phyloP scores from a whole-genome alignment of 30 jellyfish, hydroid and myxozoan genomes.

The Clytia hemisphaerica region DNA sequence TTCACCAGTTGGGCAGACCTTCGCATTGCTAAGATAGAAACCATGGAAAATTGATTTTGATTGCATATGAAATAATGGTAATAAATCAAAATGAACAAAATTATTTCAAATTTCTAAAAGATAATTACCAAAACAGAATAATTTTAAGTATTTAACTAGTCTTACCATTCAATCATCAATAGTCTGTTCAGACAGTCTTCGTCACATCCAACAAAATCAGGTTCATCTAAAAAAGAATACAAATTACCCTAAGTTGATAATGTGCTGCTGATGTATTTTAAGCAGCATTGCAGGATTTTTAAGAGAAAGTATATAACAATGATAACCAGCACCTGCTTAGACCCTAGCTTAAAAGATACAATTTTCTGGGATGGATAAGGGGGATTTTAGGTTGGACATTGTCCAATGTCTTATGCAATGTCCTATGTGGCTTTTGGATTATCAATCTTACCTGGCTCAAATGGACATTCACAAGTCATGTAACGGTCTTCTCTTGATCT shows the following conservation, averaged over 20 bases:
- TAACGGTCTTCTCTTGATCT: conserved; percentile 79
- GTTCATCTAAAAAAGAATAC: conserved; percentile 63
- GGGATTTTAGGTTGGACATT: too few species aligned
- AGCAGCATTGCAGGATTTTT: too few species aligned
- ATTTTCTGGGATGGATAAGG: too few species aligned
- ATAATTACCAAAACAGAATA: not conserved
- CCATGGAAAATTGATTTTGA: not conserved
- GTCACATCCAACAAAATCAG: conserved; percentile 92
- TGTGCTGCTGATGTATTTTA: too few species aligned
- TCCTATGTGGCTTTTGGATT: too few species aligned
- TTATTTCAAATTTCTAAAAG: not conserved
- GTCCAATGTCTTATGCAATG: too few species aligned
- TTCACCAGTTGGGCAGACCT: conserved; percentile 87
- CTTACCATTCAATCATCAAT: conserved; percentile 94
- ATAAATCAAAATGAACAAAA: not conserved
- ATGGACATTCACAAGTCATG: conserved; percentile 85
- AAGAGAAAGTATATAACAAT: not conserved
- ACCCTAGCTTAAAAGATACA: too few species aligned
- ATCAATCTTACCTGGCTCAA: conserved; percentile 84
- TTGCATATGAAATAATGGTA: not conserved
- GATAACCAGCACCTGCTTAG: too few species aligned
- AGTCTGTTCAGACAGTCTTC: conserved; percentile 81
- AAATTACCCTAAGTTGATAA: too few species aligned
- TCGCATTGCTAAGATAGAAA: conserved; percentile 53
- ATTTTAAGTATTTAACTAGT: not conserved